Percentiles rank a stretch among this genome's conserved stretches.
Evolutionary conservation across 2,797 vertebrate species (phyloP).

Genomic region (Apogon hyalosoma): DNA sequence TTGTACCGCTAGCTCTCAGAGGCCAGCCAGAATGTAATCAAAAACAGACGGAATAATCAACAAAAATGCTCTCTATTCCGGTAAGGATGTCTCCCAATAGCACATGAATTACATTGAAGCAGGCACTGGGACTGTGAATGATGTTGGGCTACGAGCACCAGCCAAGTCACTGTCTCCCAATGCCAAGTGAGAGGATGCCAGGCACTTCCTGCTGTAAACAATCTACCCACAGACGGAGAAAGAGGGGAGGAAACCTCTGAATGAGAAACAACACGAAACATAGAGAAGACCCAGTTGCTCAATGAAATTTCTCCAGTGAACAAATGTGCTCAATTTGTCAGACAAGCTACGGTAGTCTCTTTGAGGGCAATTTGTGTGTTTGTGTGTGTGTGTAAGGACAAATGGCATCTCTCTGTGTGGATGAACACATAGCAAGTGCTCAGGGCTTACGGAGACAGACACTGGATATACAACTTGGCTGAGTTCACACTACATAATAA

Average conservation of each 20-base stretch:
- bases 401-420: slow-evolving; percentile 67
- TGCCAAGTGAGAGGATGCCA: slow-evolving; percentile 82
- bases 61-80: slow-evolving; percentile 78
- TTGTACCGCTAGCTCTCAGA: slow-evolving; percentile 58
- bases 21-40: slow-evolving; percentile 78
- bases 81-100: slow-evolving; percentile 81
- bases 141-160: slow-evolving; percentile 74
- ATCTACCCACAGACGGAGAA: slow-evolving; percentile 74
- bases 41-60: slow-evolving; percentile 83
- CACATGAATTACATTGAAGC: slow-evolving; percentile 79
- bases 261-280: slow-evolving; percentile 76
- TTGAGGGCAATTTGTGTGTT: slow-evolving; percentile 50
- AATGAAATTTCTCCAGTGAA: slow-evolving; percentile 74
- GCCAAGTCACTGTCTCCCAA: slow-evolving; percentile 78
- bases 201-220: slow-evolving; percentile 79
- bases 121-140: slow-evolving; percentile 77
- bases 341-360: slow-evolving; percentile 73
- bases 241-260: slow-evolving; percentile 75
- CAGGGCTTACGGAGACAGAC: slow-evolving; percentile 70
- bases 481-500: slow-evolving; percentile 65
- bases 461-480: slow-evolving; percentile 70
- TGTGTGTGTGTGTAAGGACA: slow-evolving; percentile 53
- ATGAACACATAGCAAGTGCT: slow-evolving; percentile 71
- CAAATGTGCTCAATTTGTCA: slow-evolving; percentile 81
- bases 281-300: slow-evolving; percentile 76